phyloP scores from a whole-genome alignment of 2,113 vertebrate genomes.

The Saguinus imperator region DNA sequence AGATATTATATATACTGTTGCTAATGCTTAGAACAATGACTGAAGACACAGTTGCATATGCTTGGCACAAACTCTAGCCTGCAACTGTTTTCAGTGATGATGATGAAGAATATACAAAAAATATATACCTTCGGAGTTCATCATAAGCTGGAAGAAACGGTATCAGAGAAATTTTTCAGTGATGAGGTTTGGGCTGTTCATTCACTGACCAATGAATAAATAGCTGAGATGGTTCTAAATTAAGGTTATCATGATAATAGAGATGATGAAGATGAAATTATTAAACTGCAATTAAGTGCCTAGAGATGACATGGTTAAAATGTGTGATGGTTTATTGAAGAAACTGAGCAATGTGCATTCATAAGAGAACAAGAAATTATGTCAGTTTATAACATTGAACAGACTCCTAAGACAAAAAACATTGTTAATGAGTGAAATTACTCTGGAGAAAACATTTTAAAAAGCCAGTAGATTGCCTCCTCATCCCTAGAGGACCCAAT shows the following conservation, averaged over 20 bases:
- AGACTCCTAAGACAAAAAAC: neutral
- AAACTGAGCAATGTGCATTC: neutral
- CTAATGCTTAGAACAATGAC: neutral
- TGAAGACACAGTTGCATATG: neutral
- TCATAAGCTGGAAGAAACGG: neutral
- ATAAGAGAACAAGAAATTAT: neutral
- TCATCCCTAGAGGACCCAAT: neutral
- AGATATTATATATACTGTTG: neutral
- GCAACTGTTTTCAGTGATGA: neutral
- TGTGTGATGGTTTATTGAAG: neutral
- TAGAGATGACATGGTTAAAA: neutral
- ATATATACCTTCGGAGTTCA: neutral
- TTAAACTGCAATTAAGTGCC: neutral
- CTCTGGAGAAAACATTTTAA: neutral
- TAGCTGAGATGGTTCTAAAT: neutral
- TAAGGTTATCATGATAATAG: neutral
- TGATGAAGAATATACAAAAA: neutral
- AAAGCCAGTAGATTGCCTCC: neutral
- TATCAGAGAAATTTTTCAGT: neutral
- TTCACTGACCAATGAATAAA: neutral
- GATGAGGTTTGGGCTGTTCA: neutral
- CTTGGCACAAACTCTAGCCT: neutral
- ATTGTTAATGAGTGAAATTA: neutral
- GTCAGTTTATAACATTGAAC: neutral
- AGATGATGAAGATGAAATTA: neutral